Evolutionary conservation across 2,888 invertebrate genomes (phyloP).

Genomic region (Augochlorella aurata): DNA sequence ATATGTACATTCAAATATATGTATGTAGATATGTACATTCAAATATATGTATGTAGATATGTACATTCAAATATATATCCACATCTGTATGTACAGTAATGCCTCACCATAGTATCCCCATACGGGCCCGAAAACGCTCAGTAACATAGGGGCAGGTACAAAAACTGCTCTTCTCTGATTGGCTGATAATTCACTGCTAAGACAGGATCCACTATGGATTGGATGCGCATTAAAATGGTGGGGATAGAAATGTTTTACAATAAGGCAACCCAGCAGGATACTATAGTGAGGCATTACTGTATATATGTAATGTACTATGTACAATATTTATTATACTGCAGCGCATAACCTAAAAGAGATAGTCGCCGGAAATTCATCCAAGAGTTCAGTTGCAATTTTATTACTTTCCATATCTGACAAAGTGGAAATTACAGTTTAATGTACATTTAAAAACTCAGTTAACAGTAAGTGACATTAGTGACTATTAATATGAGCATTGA

Average conservation of each 20-base stretch:
- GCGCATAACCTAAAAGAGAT: slow-evolving; percentile 42
- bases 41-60: not conserved
- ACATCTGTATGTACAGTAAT: too few species aligned
- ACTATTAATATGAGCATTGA: not conserved
- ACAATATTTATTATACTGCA: slow-evolving; percentile 21
- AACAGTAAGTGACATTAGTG: slow-evolving; percentile 43
- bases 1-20: not conserved
- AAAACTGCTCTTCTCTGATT: too few species aligned
- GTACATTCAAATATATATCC: not conserved
- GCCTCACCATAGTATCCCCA: too few species aligned
- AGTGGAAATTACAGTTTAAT: slow-evolving; percentile 15
- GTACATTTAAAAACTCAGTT: slow-evolving; percentile 5
- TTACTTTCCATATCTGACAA: not conserved
- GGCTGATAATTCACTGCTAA: too few species aligned
- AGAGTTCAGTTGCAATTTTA: slow-evolving; percentile 10
- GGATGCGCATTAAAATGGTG: too few species aligned
- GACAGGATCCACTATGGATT: too few species aligned
- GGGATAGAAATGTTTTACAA: too few species aligned
- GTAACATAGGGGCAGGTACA: too few species aligned
- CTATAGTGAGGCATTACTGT: too few species aligned
- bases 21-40: not conserved
- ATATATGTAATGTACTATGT: too few species aligned
- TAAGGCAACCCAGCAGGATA: too few species aligned
- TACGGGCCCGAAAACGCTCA: too few species aligned
- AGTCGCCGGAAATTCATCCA: slow-evolving; percentile 38